Conservation (phyloP, 2,888 invertebrate genomes). For the Mystacides longicornis region DNA sequence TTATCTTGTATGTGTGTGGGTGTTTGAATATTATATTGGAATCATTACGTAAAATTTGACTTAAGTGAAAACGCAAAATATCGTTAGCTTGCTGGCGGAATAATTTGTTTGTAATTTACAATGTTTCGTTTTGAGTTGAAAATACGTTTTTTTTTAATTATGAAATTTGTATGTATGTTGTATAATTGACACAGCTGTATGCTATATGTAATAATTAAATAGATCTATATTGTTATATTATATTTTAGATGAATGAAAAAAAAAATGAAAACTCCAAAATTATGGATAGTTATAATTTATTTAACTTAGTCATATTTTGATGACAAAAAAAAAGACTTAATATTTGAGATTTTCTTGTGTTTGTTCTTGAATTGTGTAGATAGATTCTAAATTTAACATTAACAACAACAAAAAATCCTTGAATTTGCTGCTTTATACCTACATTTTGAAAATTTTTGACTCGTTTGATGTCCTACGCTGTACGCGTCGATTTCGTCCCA, state of each 20-base stretch:
- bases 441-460: too few relatives aligned
- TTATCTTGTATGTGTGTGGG: neutral
- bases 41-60: too few relatives aligned
- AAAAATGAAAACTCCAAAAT: neutral
- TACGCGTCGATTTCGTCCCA: too few relatives aligned
- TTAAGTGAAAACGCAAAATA: too few relatives aligned
- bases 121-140: too few relatives aligned
- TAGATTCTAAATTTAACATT: neutral
- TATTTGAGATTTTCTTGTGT: neutral
- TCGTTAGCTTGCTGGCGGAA: too few relatives aligned
- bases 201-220: neutral
- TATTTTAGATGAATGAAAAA: neutral
- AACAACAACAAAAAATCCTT: neutral
- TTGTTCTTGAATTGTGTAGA: neutral
- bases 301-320: neutral
- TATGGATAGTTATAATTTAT: neutral
- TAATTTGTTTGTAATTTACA: too few relatives aligned
- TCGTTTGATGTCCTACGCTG: too few relatives aligned
- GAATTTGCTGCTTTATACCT: neutral
- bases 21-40: too few relatives aligned
- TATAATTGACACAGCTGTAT: too few relatives aligned
- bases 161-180: too few relatives aligned
- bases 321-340: neutral
- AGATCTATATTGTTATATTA: neutral
- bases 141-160: too few relatives aligned